These are phyloP conservation scores for Gorilla gorilla DNA, from an alignment of 2,113 vertebrate genomes.

Conservation along the genomic window DNA sequence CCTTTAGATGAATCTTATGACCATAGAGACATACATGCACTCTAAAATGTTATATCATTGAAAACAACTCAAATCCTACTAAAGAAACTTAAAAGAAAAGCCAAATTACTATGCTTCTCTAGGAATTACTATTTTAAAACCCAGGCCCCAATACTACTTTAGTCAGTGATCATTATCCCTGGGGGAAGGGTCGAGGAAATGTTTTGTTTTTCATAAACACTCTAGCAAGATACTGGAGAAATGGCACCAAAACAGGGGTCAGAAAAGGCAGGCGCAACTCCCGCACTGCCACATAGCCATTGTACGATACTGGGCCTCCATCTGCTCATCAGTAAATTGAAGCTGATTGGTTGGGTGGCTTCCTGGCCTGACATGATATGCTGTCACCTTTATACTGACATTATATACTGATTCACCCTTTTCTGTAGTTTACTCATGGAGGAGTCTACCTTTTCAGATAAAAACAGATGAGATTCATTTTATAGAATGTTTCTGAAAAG, in stretches of 20 bases:
- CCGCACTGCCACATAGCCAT: neutral
- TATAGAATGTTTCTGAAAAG: constrained; percentile 11
- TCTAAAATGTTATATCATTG: neutral
- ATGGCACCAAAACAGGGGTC: neutral
- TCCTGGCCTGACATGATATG: neutral
- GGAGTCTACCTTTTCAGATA: neutral
- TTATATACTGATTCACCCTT: neutral
- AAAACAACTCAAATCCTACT: constrained; percentile 23
- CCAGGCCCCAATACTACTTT: neutral
- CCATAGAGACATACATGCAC: neutral
- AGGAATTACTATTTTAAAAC: constrained; percentile 40
- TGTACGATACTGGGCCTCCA: neutral
- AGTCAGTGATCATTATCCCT: neutral
- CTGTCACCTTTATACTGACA: neutral
- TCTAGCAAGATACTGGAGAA: neutral
- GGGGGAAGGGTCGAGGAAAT: neutral
- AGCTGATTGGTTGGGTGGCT: neutral
- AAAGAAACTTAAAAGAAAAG: neutral
- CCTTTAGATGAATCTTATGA: neutral
- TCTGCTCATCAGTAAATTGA: neutral
- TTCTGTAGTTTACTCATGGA: neutral
- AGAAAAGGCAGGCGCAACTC: neutral
- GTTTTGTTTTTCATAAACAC: neutral
- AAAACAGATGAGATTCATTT: constrained; percentile 18
- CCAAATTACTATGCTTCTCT: neutral